phyloP scores from a whole-genome alignment of 1,140 invertebrate species.

The Drosophila bifasciata region DNA sequence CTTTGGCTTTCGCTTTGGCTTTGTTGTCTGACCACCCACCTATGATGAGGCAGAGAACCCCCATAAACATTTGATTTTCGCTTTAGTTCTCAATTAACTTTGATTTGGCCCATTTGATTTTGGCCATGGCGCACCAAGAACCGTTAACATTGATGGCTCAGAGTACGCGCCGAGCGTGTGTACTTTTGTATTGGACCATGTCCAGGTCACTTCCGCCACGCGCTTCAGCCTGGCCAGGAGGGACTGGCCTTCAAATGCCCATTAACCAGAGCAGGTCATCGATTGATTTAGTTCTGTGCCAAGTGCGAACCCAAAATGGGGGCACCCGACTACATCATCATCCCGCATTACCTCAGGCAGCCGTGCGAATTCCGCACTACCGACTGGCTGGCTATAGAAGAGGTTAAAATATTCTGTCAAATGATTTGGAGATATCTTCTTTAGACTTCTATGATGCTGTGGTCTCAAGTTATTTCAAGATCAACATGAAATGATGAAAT shows the following conservation, averaged over 20 bases:
- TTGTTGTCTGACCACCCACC: slow-evolving; percentile 47
- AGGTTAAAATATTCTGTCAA: too few relatives aligned
- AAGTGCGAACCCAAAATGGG: slow-evolving; percentile 23
- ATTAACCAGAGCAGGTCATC: slow-evolving; percentile 65
- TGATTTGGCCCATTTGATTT: slow-evolving; percentile 79
- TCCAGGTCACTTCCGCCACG: slow-evolving; percentile 75
- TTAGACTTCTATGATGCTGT: too few relatives aligned
- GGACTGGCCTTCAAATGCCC: slow-evolving; percentile 71
- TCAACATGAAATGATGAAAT: too few relatives aligned
- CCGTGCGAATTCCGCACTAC: too few relatives aligned
- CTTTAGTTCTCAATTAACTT: slow-evolving; percentile 81
- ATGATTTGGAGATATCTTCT: too few relatives aligned
- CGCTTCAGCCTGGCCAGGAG: slow-evolving; percentile 24
- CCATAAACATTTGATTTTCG: slow-evolving; percentile 76
- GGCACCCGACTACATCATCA: slow-evolving; percentile 56
- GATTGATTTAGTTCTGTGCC: slow-evolving; percentile 54
- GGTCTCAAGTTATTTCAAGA: too few relatives aligned
- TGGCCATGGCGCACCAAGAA: slow-evolving; percentile 49
- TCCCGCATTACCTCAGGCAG: slow-evolving; percentile 23
- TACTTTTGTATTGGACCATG: slow-evolving; percentile 20
- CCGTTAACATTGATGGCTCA: slow-evolving; percentile 75
- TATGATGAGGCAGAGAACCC: background rate
- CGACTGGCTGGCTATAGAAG: too few relatives aligned
- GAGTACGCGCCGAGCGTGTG: slow-evolving; percentile 7
- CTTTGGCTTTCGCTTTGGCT: slow-evolving; percentile 47